A percentile compares a stretch with the other conserved stretches of the same genome.
These are phyloP conservation scores for Heterochromis multidens DNA, from an alignment of 2,113 vertebrate species.

Conservation along the genomic window DNA sequence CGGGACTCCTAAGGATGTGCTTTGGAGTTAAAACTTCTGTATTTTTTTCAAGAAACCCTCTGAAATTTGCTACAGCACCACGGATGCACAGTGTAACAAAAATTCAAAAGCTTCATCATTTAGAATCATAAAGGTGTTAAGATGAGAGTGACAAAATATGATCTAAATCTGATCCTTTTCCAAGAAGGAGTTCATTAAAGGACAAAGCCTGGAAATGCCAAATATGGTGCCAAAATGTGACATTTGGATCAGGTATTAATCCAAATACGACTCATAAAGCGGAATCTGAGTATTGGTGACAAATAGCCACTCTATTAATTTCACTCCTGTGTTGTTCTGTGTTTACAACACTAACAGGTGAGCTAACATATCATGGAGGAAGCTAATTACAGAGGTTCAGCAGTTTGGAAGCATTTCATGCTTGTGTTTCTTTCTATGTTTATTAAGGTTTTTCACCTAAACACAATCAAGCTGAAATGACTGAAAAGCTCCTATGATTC, in stretches of 20 bases:
- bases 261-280: neutral
- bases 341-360: neutral
- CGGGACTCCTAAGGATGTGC: neutral
- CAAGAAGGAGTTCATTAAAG: neutral
- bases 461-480: neutral
- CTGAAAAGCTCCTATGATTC: neutral
- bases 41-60: neutral
- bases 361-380: neutral
- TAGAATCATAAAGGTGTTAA: neutral
- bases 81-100: neutral
- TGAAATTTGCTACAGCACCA: neutral
- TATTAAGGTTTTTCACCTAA: neutral
- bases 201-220: neutral
- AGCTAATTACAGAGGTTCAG: neutral
- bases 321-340: rapidly evolving
- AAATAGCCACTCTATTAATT: neutral
- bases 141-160: neutral
- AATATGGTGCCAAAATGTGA: neutral
- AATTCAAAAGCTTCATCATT: neutral
- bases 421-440: neutral
- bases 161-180: neutral
- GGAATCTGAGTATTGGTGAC: neutral
- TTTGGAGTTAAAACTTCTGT: neutral
- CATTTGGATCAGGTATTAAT: neutral
- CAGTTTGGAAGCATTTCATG: neutral